Conservation (phyloP, 2,797 vertebrate genomes). For the Rhabdophis nuchalis region DNA sequence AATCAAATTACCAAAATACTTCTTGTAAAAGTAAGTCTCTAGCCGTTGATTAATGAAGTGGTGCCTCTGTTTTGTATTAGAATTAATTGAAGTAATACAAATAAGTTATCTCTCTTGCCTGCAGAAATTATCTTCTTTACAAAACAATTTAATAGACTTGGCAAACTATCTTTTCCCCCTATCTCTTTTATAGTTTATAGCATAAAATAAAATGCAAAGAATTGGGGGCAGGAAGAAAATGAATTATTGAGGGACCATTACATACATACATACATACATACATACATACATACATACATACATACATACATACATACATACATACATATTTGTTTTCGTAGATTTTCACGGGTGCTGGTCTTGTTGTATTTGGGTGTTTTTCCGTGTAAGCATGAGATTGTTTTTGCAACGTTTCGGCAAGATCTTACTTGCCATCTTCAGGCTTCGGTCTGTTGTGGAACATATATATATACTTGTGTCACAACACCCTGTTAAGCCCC, state of each 20-base stretch:
- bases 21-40: slow-evolving; percentile 74
- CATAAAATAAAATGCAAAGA: not conserved
- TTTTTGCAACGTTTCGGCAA: too few relatives aligned
- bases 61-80: slow-evolving; percentile 75
- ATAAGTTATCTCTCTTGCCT: slow-evolving; percentile 74
- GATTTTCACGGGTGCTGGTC: too few relatives aligned
- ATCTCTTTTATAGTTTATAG: slow-evolving; percentile 18
- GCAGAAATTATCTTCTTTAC: slow-evolving; percentile 71
- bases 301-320: too few relatives aligned
- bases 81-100: slow-evolving; percentile 80
- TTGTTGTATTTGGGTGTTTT: too few relatives aligned
- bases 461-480: too few relatives aligned
- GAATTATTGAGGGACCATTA: not conserved
- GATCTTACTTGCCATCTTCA: too few relatives aligned
- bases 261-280: too few relatives aligned
- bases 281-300: too few relatives aligned
- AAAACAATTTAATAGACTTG: slow-evolving; percentile 65
- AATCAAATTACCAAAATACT: slow-evolving; percentile 75
- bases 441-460: too few relatives aligned
- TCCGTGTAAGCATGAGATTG: too few relatives aligned
- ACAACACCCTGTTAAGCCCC: too few relatives aligned
- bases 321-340: too few relatives aligned
- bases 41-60: slow-evolving; percentile 79
- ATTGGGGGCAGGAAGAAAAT: not conserved
- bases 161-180: slow-evolving; percentile 50